These are phyloP conservation scores for Penaeus monodon DNA, from an alignment of 2,888 invertebrate species.

Conservation along the genomic window DNA sequence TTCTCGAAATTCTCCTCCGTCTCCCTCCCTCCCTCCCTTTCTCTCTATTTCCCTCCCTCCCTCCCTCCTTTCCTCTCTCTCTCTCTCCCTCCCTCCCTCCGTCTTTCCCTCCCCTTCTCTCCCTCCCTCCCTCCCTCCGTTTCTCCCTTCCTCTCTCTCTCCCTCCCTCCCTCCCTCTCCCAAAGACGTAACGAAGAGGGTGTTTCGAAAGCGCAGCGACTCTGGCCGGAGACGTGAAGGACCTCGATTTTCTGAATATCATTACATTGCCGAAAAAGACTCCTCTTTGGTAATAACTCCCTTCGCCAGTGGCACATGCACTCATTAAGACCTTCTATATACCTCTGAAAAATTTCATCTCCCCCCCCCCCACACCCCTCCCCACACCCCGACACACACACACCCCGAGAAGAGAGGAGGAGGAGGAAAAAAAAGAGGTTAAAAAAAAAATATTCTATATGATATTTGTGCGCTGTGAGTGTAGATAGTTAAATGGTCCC, in stretches of 20 bases:
- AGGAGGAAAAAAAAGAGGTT: too few species aligned
- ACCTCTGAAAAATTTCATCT: not conserved
- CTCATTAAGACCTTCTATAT: constrained; percentile 39
- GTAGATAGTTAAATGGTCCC: constrained; percentile 49
- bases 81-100: too few species aligned
- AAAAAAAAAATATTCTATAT: constrained; percentile 32
- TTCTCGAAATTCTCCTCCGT: not conserved
- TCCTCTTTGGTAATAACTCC: not conserved
- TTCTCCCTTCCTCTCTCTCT: too few species aligned
- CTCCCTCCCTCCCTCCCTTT: not conserved
- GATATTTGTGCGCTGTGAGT: constrained; percentile 38
- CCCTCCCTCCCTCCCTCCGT: not conserved
- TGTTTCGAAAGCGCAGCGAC: not conserved
- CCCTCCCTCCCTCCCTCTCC: too few species aligned
- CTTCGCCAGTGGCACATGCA: constrained; percentile 29
- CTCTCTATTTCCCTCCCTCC: not conserved
- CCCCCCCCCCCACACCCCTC: too few species aligned
- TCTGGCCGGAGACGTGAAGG: constrained; percentile 1
- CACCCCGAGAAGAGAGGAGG: too few species aligned
- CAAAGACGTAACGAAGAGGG: not conserved
- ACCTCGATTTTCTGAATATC: not conserved
- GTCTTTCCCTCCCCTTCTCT: too few species aligned
- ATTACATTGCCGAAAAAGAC: constrained; percentile 17
- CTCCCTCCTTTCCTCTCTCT: too few species aligned
- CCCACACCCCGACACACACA: too few species aligned